Evolutionary conservation across 2,888 invertebrate species (phyloP).

Genomic region (Pristionchus fissidentatus): DNA sequence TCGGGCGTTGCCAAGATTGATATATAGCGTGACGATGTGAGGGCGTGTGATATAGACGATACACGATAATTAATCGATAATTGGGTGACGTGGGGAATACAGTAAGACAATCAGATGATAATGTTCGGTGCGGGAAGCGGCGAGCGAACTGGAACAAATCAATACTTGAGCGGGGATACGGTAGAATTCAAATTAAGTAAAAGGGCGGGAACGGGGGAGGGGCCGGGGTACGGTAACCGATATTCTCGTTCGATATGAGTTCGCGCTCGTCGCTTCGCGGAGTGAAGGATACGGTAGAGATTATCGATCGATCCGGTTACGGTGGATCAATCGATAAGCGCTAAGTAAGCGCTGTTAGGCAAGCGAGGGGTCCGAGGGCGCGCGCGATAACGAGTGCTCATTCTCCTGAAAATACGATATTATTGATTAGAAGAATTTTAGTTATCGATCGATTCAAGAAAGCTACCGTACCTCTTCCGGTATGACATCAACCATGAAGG

Average conservation of each 20-base stretch:
- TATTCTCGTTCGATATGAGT: constrained; percentile 43
- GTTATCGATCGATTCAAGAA: not conserved
- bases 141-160: constrained; percentile 24
- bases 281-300: constrained; percentile 1
- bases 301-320: constrained; percentile 5
- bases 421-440: not conserved
- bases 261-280: constrained; percentile 41
- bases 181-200: not conserved
- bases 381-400: not conserved
- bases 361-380: too few species aligned
- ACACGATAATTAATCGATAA: not conserved
- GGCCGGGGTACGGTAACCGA: constrained; percentile 4
- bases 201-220: not conserved
- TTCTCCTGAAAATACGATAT: not conserved
- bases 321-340: not conserved
- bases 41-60: constrained; percentile 15
- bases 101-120: not conserved
- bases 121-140: constrained; percentile 20
- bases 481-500: constrained; percentile 12
- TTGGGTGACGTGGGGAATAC: not conserved
- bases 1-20: not conserved
- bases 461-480: not conserved
- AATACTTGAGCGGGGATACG: constrained; percentile 33
- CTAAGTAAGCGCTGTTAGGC: too few species aligned
- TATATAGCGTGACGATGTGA: constrained; percentile 7